phyloP scores from a whole-genome alignment of 2,888 invertebrate species.

The Diplolepis rosae region DNA sequence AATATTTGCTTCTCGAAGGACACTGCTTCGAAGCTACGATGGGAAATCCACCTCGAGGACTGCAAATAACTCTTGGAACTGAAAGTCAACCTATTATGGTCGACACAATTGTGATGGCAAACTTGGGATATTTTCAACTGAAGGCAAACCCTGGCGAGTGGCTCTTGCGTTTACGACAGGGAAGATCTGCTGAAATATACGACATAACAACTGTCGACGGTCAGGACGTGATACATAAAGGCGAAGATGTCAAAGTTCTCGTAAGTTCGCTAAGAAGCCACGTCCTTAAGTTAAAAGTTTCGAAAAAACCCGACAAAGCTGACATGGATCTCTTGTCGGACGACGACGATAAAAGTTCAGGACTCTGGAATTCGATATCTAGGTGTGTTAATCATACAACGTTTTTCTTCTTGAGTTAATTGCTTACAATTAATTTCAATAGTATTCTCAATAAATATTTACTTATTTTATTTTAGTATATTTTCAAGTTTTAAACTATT shows the following conservation, averaged over 20 bases:
- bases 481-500: slow-evolving; percentile 36
- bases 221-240: slow-evolving; percentile 74
- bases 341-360: slow-evolving; percentile 82
- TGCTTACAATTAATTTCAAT: too few relatives aligned
- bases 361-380: slow-evolving; percentile 96
- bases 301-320: slow-evolving; percentile 92
- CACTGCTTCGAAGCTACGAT: slow-evolving; percentile 95
- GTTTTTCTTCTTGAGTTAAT: background rate
- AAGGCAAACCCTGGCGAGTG: slow-evolving; percentile 99
- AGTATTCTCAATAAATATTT: background rate
- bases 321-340: slow-evolving; percentile 91
- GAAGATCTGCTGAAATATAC: slow-evolving; percentile 95
- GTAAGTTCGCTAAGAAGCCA: slow-evolving; percentile 91
- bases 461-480: background rate
- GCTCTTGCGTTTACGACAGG: slow-evolving; percentile 91
- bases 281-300: slow-evolving; percentile 92
- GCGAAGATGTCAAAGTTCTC: slow-evolving; percentile 80
- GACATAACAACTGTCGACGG: slow-evolving; percentile 81
- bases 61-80: slow-evolving; percentile 96
- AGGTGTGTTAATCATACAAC: slow-evolving; percentile 78
- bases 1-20: slow-evolving; percentile 94
- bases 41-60: slow-evolving; percentile 95
- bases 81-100: slow-evolving; percentile 84
- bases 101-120: slow-evolving; percentile 99
- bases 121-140: slow-evolving; percentile 98